Evolutionary conservation across 2,113 vertebrate species (phyloP).

Genomic region (Sander lucioperca): DNA sequence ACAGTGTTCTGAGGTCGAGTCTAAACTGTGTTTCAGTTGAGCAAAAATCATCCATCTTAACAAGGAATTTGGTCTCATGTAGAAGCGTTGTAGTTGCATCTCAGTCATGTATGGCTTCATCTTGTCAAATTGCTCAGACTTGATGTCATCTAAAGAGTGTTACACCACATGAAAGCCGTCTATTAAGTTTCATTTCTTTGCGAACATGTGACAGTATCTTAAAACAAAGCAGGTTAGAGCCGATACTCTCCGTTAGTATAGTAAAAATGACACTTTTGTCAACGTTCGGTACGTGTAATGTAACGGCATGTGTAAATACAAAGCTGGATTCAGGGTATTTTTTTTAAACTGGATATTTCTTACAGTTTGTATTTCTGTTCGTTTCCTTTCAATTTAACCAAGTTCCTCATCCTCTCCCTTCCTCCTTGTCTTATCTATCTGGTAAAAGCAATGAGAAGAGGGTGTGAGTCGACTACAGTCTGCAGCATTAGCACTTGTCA

Average conservation of each 20-base stretch:
- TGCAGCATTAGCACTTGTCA: conserved; percentile 68
- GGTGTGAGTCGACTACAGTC: conserved; percentile 68
- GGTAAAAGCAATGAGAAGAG: conserved; percentile 25
- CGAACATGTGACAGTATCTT: background rate
- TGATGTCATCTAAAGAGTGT: background rate
- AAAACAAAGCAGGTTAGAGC: background rate
- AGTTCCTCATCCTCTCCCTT: background rate
- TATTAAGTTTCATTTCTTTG: background rate
- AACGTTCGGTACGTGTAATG: too few species aligned
- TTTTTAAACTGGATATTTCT: background rate
- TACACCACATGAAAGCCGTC: background rate
- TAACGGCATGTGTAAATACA: background rate
- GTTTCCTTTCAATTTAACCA: background rate
- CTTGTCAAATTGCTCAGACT: background rate
- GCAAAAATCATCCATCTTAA: background rate
- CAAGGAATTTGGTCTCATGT: background rate
- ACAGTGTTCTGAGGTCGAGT: background rate
- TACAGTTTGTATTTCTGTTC: background rate
- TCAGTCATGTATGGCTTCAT: background rate
- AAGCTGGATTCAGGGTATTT: background rate
- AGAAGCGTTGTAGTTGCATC: background rate
- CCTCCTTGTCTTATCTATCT: conserved; percentile 20
- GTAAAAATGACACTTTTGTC: background rate
- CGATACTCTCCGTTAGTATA: background rate
- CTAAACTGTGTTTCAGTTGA: background rate